These are phyloP conservation scores for Seira musarum DNA, from an alignment of 2,888 invertebrate genomes.

Conservation along the genomic window DNA sequence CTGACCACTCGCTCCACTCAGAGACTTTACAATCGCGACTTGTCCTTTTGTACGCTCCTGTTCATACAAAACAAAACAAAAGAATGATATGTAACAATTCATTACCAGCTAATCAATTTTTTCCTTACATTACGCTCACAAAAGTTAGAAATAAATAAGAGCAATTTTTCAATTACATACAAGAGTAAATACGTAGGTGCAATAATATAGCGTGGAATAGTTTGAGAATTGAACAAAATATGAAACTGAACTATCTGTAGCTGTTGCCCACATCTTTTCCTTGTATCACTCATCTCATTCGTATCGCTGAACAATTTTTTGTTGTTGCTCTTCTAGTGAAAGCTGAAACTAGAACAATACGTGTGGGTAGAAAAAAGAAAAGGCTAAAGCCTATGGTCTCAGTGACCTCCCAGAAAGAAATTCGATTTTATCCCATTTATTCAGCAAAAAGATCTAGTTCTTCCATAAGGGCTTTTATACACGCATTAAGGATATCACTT, in stretches of 20 bases:
- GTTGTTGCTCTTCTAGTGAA: background rate
- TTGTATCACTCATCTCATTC: background rate
- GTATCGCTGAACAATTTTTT: background rate
- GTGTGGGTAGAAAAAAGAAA: background rate
- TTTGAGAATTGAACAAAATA: too few species aligned
- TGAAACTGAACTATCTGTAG: too few species aligned
- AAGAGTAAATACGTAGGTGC: too few species aligned
- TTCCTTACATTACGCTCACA: background rate
- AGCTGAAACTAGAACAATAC: background rate
- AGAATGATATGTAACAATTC: slow-evolving; percentile 24
- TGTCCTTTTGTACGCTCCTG: slow-evolving; percentile 43
- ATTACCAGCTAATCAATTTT: slow-evolving; percentile 37
- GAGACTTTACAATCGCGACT: slow-evolving; percentile 69
- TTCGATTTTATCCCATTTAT: background rate
- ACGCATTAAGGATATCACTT: background rate
- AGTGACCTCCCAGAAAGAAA: background rate
- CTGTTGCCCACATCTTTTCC: background rate
- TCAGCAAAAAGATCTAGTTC: background rate
- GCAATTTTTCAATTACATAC: background rate
- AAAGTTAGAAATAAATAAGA: background rate
- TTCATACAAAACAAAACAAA: slow-evolving; percentile 16
- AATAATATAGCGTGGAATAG: too few species aligned
- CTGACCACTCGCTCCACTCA: slow-evolving; percentile 71
- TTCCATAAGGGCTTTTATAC: background rate
- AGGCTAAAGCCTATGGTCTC: background rate